phyloP scores from a whole-genome alignment of 2,888 invertebrate species.

The Mongoloraphidia duomilia region DNA sequence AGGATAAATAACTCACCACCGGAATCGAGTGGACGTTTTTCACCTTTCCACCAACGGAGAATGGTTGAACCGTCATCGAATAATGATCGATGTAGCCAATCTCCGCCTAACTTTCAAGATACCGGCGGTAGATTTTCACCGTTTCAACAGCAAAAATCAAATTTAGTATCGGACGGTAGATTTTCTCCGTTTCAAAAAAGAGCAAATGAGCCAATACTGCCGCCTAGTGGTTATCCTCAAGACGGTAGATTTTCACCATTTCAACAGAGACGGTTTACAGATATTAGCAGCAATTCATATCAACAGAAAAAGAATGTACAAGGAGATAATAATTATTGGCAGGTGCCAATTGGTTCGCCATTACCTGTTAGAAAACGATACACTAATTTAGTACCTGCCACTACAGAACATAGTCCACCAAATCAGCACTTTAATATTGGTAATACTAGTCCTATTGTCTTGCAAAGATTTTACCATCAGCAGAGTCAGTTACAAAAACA shows the following conservation, averaged over 20 bases:
- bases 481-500: conserved; percentile 51
- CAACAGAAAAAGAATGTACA: conserved; percentile 15
- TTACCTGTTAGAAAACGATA: conserved; percentile 26
- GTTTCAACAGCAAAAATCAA: not conserved
- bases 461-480: conserved; percentile 65
- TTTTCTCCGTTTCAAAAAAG: conserved; percentile 22
- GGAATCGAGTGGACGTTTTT: conserved; percentile 14
- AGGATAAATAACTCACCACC: conserved; percentile 8
- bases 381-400: conserved; percentile 8
- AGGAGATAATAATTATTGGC: conserved; percentile 23
- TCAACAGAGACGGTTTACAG: conserved; percentile 11
- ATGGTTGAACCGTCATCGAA: not conserved
- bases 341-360: conserved; percentile 28
- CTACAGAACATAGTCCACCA: conserved; percentile 8
- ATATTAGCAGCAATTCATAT: conserved; percentile 14
- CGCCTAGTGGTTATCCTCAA: conserved; percentile 3
- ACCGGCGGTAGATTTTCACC: conserved; percentile 5
- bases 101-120: conserved; percentile 5
- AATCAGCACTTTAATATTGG: conserved; percentile 33
- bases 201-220: conserved; percentile 7
- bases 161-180: conserved; percentile 8
- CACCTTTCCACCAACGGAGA: conserved; percentile 6
- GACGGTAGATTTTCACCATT: conserved; percentile 12
- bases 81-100: conserved; percentile 2
- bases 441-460: conserved; percentile 63